These are phyloP conservation scores for Lymantria monacha DNA, from an alignment of 2,888 invertebrate genomes.

Conservation along the genomic window DNA sequence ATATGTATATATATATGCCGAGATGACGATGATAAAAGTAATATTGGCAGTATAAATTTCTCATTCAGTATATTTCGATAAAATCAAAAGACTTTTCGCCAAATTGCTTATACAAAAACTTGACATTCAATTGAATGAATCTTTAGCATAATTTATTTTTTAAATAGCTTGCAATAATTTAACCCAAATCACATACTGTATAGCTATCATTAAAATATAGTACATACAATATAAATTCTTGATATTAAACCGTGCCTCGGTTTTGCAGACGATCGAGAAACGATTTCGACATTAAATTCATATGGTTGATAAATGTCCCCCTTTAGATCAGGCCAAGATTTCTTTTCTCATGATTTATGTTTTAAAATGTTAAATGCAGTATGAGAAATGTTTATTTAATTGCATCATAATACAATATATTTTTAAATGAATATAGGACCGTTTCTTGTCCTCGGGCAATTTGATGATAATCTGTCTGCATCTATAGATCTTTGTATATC, in stretches of 20 bases:
- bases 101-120: no score
- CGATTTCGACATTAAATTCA: slow-evolving; percentile 24
- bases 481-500: no score
- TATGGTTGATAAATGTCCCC: slow-evolving; percentile 18
- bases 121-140: no score
- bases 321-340: slow-evolving; percentile 14
- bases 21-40: no score
- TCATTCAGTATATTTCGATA: no score
- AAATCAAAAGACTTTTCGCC: no score
- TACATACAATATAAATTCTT: slow-evolving; percentile 16
- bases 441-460: slow-evolving; percentile 10
- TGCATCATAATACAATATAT: slow-evolving; percentile 20
- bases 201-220: slow-evolving; percentile 3
- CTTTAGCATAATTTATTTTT: not conserved
- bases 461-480: slow-evolving; percentile 1
- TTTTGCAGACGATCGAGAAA: slow-evolving; percentile 12
- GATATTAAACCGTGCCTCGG: slow-evolving; percentile 25
- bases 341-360: slow-evolving; percentile 28
- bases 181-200: not conserved
- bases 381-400: slow-evolving; percentile 32
- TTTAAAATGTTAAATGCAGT: slow-evolving; percentile 19
- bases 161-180: not conserved
- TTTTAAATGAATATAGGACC: slow-evolving; percentile 8
- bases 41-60: no score
- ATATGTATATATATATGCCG: no score